Evolutionary conservation across 37 sponge, comb jelly and placozoan species (phyloP).

Genomic region (Lycopodina hypogea): DNA sequence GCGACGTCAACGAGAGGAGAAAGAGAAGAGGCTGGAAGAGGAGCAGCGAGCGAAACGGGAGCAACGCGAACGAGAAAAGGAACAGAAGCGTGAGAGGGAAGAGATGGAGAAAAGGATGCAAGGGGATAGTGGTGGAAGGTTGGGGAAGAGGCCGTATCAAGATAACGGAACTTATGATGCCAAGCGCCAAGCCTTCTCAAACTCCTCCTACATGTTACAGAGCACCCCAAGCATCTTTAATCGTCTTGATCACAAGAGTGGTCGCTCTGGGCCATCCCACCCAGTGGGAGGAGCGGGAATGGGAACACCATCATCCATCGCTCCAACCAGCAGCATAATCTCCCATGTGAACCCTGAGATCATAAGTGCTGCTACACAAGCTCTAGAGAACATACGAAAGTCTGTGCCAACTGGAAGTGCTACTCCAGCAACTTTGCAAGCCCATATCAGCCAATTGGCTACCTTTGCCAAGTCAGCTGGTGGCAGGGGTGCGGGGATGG

Average conservation of each 20-base stretch:
- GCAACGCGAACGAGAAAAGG: conserved; percentile 13
- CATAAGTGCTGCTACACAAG: conserved; percentile 38
- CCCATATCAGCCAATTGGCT: conserved; percentile 23
- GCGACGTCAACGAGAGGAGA: conserved; percentile 30
- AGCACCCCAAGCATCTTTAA: not conserved
- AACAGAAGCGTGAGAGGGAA: conserved; percentile 28
- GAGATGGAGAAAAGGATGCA: conserved; percentile 22
- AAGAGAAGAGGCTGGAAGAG: conserved; percentile 28
- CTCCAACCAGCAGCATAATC: not conserved
- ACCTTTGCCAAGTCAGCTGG: not conserved
- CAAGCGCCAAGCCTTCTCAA: not conserved
- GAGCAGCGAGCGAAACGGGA: not conserved
- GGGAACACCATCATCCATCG: not conserved
- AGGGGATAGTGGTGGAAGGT: conserved; percentile 8
- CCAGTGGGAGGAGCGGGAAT: not conserved
- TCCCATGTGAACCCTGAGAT: conserved; percentile 8
- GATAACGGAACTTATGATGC: not conserved
- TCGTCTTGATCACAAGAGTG: not conserved
- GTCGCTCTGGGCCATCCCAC: not conserved
- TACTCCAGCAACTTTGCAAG: not conserved
- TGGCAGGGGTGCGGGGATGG: not conserved
- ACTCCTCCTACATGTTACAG: not conserved
- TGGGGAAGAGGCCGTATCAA: conserved; percentile 34
- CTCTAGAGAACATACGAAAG: conserved; percentile 39
- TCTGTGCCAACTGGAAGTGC: not conserved